Evolutionary conservation across 1,140 invertebrate genomes (phyloP).

Genomic region (Tetraneura akinire): DNA sequence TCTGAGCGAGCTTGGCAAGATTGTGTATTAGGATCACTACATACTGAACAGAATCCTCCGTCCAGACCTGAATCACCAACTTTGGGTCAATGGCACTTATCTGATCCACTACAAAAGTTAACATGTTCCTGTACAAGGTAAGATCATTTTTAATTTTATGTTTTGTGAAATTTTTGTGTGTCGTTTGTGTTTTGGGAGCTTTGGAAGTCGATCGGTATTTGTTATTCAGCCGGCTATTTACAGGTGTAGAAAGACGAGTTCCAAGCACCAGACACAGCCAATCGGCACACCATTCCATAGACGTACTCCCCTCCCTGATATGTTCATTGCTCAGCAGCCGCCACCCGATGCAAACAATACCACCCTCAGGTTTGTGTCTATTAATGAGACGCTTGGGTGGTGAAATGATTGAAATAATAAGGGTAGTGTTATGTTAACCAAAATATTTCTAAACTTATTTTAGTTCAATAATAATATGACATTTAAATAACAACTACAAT

Average conservation of each 20-base stretch:
- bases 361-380: conserved; percentile 51
- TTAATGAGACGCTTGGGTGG: conserved; percentile 47
- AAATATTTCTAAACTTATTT: not conserved
- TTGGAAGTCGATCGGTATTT: conserved; percentile 50
- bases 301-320: conserved; percentile 50
- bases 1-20: conserved; percentile 79
- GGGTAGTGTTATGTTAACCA: not conserved
- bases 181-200: conserved; percentile 27
- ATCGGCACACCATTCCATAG: conserved; percentile 50
- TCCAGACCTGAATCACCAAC: conserved; percentile 59
- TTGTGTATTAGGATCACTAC: conserved; percentile 64
- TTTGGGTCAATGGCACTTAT: conserved; percentile 74
- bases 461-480: not conserved
- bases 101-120: conserved; percentile 79
- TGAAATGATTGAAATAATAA: conserved; percentile 10
- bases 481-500: conserved; percentile 24
- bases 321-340: conserved; percentile 38
- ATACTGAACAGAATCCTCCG: conserved; percentile 57
- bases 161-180: not conserved
- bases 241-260: conserved; percentile 49
- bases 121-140: conserved; percentile 78
- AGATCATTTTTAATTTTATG: conserved; percentile 57
- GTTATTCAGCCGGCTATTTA: conserved; percentile 43
- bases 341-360: conserved; percentile 49
- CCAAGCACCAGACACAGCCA: conserved; percentile 50